Conservation (phyloP, 1,140 invertebrate genomes). For the Homalodisca vitripennis region DNA sequence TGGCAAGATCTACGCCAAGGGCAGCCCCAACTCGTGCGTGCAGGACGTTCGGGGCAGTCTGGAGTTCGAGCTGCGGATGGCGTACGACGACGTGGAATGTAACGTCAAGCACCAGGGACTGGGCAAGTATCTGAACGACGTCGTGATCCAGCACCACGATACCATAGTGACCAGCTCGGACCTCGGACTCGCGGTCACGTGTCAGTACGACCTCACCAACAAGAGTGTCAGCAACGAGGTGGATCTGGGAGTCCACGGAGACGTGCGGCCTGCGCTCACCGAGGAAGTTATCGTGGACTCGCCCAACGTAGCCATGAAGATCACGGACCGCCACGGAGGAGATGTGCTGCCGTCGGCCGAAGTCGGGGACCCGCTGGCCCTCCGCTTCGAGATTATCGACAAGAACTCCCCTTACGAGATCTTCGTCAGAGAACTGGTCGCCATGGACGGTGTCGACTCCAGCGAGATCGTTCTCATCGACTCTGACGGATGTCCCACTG, state of each 20-base stretch:
- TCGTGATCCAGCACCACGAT: conserved; percentile 92
- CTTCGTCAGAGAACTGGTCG: conserved; percentile 89
- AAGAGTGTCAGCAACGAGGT: conserved; percentile 92
- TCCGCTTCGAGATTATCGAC: conserved; percentile 90
- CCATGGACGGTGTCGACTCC: conserved; percentile 90
- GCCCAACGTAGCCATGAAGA: conserved; percentile 92
- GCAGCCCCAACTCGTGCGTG: conserved; percentile 88
- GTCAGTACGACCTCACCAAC: conserved; percentile 91
- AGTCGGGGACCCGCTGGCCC: conserved; percentile 86
- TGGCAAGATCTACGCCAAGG: conserved; percentile 92
- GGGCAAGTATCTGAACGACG: conserved; percentile 83
- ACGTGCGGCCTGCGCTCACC: conserved; percentile 71
- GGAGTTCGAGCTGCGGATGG: conserved; percentile 86
- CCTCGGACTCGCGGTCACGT: conserved; percentile 86
- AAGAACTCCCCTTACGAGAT: conserved; percentile 91
- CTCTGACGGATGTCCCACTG: conserved; percentile 87
- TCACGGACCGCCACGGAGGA: conserved; percentile 79
- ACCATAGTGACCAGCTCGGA: conserved; percentile 93
- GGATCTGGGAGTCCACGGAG: conserved; percentile 83
- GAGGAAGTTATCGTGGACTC: conserved; percentile 87
- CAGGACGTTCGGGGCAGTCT: conserved; percentile 79
- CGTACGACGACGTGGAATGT: conserved; percentile 89
- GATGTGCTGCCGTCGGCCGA: conserved; percentile 78
- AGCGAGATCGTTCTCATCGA: conserved; percentile 91
- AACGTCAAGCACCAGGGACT: conserved; percentile 83